phyloP scores from a whole-genome alignment of 2,888 invertebrate genomes.

The Nomada hirtipes region DNA sequence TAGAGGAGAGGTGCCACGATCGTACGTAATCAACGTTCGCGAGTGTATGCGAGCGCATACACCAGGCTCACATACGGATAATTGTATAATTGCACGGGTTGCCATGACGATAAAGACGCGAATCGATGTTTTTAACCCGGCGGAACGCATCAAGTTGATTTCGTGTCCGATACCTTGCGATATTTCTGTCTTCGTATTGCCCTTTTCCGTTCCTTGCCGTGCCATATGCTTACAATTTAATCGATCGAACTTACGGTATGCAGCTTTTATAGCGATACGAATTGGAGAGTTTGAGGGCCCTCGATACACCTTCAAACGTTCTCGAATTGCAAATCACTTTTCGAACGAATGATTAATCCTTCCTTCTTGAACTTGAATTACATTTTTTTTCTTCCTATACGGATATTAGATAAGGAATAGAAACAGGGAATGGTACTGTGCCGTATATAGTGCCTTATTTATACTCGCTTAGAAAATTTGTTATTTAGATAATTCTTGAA shows the following conservation, averaged over 20 bases:
- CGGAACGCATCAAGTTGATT: constrained; percentile 66
- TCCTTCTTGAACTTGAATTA: background rate
- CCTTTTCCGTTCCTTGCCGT: constrained; percentile 57
- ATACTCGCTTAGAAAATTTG: background rate
- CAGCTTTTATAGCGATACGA: constrained; percentile 25
- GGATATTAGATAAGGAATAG: background rate
- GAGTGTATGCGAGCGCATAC: background rate
- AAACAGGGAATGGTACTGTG: background rate
- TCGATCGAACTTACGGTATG: constrained; percentile 31
- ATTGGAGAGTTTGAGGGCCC: constrained; percentile 27
- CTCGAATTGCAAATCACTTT: too few relatives aligned
- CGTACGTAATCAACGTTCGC: constrained; percentile 33
- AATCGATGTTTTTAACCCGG: constrained; percentile 71
- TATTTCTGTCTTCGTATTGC: constrained; percentile 63
- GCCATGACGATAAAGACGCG: constrained; percentile 75
- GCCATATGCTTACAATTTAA: constrained; percentile 35
- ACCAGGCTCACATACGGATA: constrained; percentile 39
- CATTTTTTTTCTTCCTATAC: background rate
- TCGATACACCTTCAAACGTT: background rate
- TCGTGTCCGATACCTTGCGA: constrained; percentile 57
- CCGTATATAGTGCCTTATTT: background rate
- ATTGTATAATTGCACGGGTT: constrained; percentile 71
- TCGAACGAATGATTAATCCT: background rate
- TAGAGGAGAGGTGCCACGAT: constrained; percentile 51
- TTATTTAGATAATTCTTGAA: background rate